A percentile compares a stretch with the other conserved stretches of the same genome.
phyloP scores from a whole-genome alignment of 2,113 vertebrate species.

The Columbina picui region DNA sequence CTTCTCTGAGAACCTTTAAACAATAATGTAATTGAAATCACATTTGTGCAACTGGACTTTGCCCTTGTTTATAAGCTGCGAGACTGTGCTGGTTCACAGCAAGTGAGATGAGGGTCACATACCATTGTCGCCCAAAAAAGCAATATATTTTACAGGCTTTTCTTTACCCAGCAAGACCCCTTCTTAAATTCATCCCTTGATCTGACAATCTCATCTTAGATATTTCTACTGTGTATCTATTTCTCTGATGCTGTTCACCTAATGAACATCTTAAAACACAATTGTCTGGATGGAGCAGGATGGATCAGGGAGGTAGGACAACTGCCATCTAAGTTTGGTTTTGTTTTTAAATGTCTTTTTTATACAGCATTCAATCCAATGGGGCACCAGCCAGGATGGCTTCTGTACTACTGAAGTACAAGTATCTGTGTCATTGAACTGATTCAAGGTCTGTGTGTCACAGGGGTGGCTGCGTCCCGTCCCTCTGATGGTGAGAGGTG shows the following conservation, averaged over 20 bases:
- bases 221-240: neutral
- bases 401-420: neutral
- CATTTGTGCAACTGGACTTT: neutral
- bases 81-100: neutral
- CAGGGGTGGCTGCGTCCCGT: neutral
- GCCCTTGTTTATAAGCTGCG: neutral
- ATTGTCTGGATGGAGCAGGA: neutral
- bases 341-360: neutral
- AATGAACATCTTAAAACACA: neutral
- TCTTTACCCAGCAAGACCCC: neutral
- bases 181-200: neutral
- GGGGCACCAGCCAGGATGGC: neutral
- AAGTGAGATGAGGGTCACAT: neutral
- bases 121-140: neutral
- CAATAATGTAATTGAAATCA: neutral
- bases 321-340: neutral
- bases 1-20: neutral
- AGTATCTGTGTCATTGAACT: neutral
- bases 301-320: neutral
- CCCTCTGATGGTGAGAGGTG: neutral
- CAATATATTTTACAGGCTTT: neutral
- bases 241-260: neutral
- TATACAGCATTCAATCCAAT: neutral
- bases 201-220: neutral
- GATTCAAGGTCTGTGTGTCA: neutral